phyloP scores from a whole-genome alignment of 2,888 invertebrate genomes.

The Agonopterix alstromeriana region DNA sequence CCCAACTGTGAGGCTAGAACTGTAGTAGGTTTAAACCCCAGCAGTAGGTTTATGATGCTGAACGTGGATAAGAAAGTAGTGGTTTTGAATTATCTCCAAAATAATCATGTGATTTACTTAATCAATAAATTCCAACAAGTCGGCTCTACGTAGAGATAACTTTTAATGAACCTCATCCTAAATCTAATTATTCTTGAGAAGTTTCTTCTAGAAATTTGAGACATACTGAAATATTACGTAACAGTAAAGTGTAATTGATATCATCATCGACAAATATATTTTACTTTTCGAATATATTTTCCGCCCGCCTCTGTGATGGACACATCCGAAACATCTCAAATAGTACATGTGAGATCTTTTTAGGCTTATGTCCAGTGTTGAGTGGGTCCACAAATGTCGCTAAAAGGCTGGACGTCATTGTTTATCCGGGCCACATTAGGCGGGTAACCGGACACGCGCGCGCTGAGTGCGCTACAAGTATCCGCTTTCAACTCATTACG shows the following conservation, averaged over 20 bases:
- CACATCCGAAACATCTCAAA: slow-evolving; percentile 56
- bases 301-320: slow-evolving; percentile 29
- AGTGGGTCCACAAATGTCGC: slow-evolving; percentile 77
- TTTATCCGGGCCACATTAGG: slow-evolving; percentile 76
- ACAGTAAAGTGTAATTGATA: background rate
- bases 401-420: slow-evolving; percentile 77
- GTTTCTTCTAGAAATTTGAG: no score
- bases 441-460: slow-evolving; percentile 76
- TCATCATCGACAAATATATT: background rate
- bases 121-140: no score
- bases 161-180: no score
- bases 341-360: slow-evolving; percentile 68
- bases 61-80: no score
- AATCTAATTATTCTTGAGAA: no score
- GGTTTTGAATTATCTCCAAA: no score
- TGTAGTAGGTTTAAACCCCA: no score
- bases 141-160: no score
- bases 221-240: no score
- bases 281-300: background rate
- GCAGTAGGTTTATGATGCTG: no score
- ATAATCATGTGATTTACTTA: no score
- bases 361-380: slow-evolving; percentile 73
- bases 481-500: slow-evolving; percentile 77
- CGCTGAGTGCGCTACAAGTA: slow-evolving; percentile 76
- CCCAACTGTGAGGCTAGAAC: no score